Conservation (phyloP, 1,140 invertebrate genomes). For the Bacillus rossius region DNA sequence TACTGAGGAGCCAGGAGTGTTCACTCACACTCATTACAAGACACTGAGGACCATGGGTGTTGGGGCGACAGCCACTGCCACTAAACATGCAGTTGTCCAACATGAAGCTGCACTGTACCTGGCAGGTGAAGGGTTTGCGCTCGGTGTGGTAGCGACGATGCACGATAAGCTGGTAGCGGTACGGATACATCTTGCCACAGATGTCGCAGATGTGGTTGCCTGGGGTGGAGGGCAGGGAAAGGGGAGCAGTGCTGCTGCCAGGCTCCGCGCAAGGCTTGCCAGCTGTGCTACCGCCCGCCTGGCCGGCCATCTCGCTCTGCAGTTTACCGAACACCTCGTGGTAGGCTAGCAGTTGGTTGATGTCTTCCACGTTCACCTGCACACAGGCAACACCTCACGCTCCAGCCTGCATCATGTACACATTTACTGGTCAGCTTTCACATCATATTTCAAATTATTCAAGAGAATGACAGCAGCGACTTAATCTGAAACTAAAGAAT, state of each 20-base stretch:
- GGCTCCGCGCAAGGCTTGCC: conserved; percentile 1
- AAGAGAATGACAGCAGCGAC: too few species aligned
- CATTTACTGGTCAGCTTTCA: too few species aligned
- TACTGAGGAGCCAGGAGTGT: too few species aligned
- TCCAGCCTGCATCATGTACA: too few species aligned
- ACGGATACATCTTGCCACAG: conserved; percentile 80
- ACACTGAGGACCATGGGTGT: too few species aligned
- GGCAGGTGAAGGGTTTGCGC: conserved; percentile 76
- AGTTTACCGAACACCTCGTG: conserved; percentile 84
- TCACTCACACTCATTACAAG: too few species aligned
- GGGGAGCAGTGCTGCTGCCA: conserved; percentile 5
- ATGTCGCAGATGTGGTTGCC: conserved; percentile 73
- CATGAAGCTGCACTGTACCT: too few species aligned
- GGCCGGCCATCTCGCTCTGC: conserved; percentile 49
- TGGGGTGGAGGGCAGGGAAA: conserved; percentile 43
- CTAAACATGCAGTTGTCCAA: too few species aligned
- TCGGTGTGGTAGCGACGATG: conserved; percentile 80
- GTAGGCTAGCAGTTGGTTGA: conserved; percentile 75
- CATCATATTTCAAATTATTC: too few species aligned
- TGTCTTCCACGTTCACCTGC: conserved; percentile 69
- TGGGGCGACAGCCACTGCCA: too few species aligned
- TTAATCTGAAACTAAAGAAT: too few species aligned
- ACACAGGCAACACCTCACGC: too few species aligned
- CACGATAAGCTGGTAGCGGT: conserved; percentile 78
- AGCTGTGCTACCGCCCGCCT: not conserved